Base-by-base conservation (phyloP, 1,140 invertebrate species). In the Zophobas atratus region DNA sequence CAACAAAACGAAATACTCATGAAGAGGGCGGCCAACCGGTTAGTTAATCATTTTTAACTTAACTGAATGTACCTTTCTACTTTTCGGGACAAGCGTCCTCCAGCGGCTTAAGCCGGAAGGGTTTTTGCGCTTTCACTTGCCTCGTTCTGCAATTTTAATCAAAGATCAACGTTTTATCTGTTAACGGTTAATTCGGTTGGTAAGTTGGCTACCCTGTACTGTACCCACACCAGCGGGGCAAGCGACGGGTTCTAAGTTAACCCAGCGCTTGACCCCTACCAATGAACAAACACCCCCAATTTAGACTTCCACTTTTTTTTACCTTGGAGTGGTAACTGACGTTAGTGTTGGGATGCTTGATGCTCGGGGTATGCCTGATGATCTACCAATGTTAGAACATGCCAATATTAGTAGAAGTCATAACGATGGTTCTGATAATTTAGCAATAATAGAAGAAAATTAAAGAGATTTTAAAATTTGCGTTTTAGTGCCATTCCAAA, bases 301-400 rank as follows among this genome's bases (percentile, higher is more conserved):
- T 73, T 72, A 36, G 6, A 73, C 6, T 46, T 43, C 33, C 63
- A 70, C 2, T 73, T 73, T 34, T 71, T 76, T 79, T 93, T 95
- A 94, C 94, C 94, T 95, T 90, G 90, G 88, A 86, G 91, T 90
- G 88, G 93, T 91, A 86, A 91, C 90, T 87, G 90, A 90, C 88
- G 92, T 90, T 89, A 94, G 89, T 86, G 94, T 94, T 88, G 94
- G 94, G 90, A 96, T 95, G 89, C 94, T 95, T 86, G 94, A 95
- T 84, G 94, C 93, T 91, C 94, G 91, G 90, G 93, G 92, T 90
- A 96, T 94, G 87, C 91, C 91, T 71, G 82, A 80, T 79, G 83
- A 84, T 86, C 85, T 86, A 85, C 78, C 67, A 81, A 78, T 77
- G 82, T 85, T 84, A 80, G 81, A 84, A 82, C 81, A 80, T 84